Evolutionary conservation across 2,888 invertebrate genomes (phyloP).

Genomic region (Geophilus truncorum): DNA sequence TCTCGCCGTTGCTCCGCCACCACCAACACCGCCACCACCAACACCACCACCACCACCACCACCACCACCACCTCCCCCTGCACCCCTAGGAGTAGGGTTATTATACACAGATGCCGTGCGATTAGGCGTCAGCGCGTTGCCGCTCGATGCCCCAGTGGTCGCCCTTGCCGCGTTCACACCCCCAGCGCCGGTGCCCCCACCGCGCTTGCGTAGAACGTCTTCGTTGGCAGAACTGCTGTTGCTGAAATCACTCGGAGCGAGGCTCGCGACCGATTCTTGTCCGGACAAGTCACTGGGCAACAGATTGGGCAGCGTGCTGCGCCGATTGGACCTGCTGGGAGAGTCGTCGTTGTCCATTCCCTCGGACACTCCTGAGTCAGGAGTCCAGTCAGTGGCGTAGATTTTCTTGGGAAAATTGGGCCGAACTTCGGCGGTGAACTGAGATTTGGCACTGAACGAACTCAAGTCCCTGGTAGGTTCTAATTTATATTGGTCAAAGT

Average conservation of each 20-base stretch:
- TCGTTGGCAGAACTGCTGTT: conserved; percentile 30
- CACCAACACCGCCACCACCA: conserved; percentile 38
- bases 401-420: conserved; percentile 28
- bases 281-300: conserved; percentile 33
- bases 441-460: conserved; percentile 29
- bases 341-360: conserved; percentile 42
- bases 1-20: conserved; percentile 45
- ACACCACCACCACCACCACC: conserved; percentile 42
- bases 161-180: background rate
- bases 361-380: conserved; percentile 43
- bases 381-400: conserved; percentile 42
- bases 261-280: conserved; percentile 28
- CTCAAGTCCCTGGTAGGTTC: conserved; percentile 57
- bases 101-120: conserved; percentile 31
- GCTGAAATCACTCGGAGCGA: conserved; percentile 31
- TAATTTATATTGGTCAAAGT: conserved; percentile 92
- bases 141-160: background rate
- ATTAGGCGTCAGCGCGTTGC: conserved; percentile 29
- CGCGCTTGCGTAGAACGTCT: conserved; percentile 29
- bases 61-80: conserved; percentile 32
- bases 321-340: conserved; percentile 38
- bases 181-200: conserved; percentile 10
- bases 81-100: conserved; percentile 31
- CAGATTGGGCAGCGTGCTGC: conserved; percentile 39
- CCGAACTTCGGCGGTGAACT: conserved; percentile 8